Conservation (phyloP, 2,888 invertebrate genomes). For the Platycheirus albimanus region DNA sequence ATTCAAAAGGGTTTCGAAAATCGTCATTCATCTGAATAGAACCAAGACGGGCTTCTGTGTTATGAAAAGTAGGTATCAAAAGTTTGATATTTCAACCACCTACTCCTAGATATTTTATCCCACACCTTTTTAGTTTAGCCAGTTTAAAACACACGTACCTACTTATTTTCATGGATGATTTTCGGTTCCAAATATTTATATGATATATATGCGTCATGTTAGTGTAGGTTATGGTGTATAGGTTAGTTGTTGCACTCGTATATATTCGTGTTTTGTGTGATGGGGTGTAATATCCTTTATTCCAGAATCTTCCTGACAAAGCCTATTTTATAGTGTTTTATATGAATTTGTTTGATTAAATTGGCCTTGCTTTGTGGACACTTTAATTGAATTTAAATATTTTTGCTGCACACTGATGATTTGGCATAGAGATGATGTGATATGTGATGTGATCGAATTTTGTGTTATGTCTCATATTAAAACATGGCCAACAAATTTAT, state of each 20-base stretch:
- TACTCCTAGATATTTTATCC: not conserved
- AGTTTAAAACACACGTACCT: slow-evolving; percentile 22
- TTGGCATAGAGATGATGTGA: not conserved
- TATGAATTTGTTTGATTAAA: slow-evolving; percentile 37
- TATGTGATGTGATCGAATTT: slow-evolving; percentile 14
- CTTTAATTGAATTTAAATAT: slow-evolving; percentile 42
- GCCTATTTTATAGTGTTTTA: not conserved
- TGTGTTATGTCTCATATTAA: too few relatives aligned
- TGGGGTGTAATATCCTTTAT: not conserved
- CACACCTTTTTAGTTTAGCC: slow-evolving; percentile 14
- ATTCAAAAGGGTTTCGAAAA: slow-evolving; percentile 45
- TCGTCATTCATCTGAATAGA: slow-evolving; percentile 6
- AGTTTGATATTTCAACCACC: slow-evolving; percentile 10
- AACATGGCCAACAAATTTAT: slow-evolving; percentile 1
- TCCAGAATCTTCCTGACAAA: not conserved
- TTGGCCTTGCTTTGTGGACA: slow-evolving; percentile 11
- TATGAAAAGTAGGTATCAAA: slow-evolving; percentile 22
- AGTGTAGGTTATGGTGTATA: slow-evolving; percentile 9
- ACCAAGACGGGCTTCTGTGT: not conserved
- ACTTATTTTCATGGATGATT: slow-evolving; percentile 44
- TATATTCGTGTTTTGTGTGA: too few relatives aligned
- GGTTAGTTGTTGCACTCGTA: not conserved
- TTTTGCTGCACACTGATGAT: slow-evolving; percentile 27
- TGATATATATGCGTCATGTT: slow-evolving; percentile 17
- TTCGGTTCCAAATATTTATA: slow-evolving; percentile 32